Percentiles rank a stretch among this genome's conserved stretches.
These are phyloP conservation scores for Gastrophryne carolinensis DNA, from an alignment of 2,797 vertebrate species.

Conservation along the genomic window DNA sequence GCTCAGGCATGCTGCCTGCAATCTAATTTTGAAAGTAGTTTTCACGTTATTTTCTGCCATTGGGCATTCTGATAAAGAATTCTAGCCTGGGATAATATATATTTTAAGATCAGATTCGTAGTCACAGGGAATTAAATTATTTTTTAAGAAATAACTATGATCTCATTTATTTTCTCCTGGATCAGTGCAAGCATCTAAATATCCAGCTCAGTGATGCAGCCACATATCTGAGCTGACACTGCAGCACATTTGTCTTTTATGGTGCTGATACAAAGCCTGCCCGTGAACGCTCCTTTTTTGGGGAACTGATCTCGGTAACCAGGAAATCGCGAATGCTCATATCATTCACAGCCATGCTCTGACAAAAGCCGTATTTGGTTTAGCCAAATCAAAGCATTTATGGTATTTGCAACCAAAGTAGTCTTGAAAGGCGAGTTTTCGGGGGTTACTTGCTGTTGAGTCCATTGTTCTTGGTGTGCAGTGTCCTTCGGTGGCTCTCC, in stretches of 20 bases:
- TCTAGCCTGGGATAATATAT: constrained; percentile 13
- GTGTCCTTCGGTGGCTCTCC: too few relatives aligned
- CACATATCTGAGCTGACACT: background rate
- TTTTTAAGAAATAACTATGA: background rate
- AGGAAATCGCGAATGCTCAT: too few relatives aligned
- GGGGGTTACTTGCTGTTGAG: too few relatives aligned
- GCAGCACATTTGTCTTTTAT: background rate
- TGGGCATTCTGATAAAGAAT: constrained; percentile 32
- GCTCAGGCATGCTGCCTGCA: constrained; percentile 6
- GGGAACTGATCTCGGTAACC: too few relatives aligned
- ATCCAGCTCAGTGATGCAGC: background rate
- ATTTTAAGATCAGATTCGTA: constrained; percentile 23
- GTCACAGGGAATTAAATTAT: constrained; percentile 20
- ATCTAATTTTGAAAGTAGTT: constrained; percentile 15
- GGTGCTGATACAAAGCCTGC: too few relatives aligned
- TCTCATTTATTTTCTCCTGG: background rate
- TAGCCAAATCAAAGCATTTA: too few relatives aligned
- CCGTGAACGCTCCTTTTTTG: too few relatives aligned
- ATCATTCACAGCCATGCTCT: too few relatives aligned
- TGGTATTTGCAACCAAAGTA: too few relatives aligned
- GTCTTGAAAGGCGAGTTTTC: too few relatives aligned
- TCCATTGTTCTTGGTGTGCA: too few relatives aligned
- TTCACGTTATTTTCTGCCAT: constrained; percentile 7
- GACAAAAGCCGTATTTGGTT: too few relatives aligned
- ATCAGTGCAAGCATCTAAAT: background rate